Conservation (phyloP, 2,113 vertebrate species). For the Erinaceus europaeus region DNA sequence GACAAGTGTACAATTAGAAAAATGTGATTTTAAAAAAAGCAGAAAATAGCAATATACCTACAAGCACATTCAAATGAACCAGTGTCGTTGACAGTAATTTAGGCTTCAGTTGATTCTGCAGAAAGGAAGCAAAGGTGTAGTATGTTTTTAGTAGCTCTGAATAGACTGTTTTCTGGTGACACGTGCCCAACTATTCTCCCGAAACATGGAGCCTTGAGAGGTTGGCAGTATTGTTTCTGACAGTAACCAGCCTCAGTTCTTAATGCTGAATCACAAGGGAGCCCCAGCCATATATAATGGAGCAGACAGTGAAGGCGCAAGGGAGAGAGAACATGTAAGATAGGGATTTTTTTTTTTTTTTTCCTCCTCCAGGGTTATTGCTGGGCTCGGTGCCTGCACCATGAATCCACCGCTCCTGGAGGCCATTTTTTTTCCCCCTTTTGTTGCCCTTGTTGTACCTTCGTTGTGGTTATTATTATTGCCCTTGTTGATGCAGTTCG, state of each 20-base stretch:
- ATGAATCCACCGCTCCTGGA: too few relatives aligned
- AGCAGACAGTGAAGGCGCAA: not conserved
- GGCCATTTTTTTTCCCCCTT: too few relatives aligned
- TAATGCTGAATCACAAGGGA: not conserved
- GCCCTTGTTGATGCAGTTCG: too few relatives aligned
- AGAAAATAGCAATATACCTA: slow-evolving; percentile 60
- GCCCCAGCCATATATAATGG: slow-evolving; percentile 22
- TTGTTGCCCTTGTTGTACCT: too few relatives aligned
- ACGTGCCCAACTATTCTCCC: not conserved
- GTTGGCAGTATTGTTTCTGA: not conserved
- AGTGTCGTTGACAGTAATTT: slow-evolving; percentile 71
- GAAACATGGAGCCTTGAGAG: not conserved
- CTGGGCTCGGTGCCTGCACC: too few relatives aligned
- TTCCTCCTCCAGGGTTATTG: too few relatives aligned
- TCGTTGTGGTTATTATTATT: too few relatives aligned
- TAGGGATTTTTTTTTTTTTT: too few relatives aligned
- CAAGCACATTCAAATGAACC: slow-evolving; percentile 75
- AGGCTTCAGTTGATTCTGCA: slow-evolving; percentile 74
- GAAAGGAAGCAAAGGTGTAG: slow-evolving; percentile 79
- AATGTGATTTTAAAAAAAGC: slow-evolving; percentile 53
- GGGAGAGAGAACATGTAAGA: not conserved
- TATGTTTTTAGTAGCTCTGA: slow-evolving; percentile 52
- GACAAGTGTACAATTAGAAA: slow-evolving; percentile 66
- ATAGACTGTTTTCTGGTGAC: slow-evolving; percentile 1
- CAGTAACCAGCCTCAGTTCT: slow-evolving; percentile 35